Evolutionary conservation across 2,888 invertebrate genomes (phyloP).

Genomic region (Calliscelio sp.): DNA sequence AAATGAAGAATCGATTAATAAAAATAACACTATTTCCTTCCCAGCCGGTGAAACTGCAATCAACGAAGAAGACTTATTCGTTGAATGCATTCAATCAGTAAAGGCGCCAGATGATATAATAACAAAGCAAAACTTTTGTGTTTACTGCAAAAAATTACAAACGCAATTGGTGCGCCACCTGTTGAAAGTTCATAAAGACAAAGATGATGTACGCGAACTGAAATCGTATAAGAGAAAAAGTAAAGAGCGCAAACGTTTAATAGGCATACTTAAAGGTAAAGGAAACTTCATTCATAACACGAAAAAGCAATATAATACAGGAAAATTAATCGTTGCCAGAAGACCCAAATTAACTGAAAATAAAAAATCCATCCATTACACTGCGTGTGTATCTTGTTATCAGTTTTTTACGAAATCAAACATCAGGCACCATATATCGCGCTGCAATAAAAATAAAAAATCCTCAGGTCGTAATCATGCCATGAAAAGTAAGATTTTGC

Average conservation of each 20-base stretch:
- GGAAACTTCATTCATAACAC: slow-evolving; percentile 74
- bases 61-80: not conserved
- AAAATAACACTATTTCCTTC: no score
- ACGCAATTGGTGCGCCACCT: slow-evolving; percentile 37
- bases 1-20: no score
- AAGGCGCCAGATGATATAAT: slow-evolving; percentile 1
- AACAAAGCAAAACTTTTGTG: slow-evolving; percentile 36
- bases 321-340: slow-evolving; percentile 71
- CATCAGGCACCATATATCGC: slow-evolving; percentile 59
- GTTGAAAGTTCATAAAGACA: slow-evolving; percentile 30
- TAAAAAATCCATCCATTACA: slow-evolving; percentile 22
- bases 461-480: slow-evolving; percentile 1
- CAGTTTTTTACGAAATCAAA: slow-evolving; percentile 69
- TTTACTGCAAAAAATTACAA: slow-evolving; percentile 39
- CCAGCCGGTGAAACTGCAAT: no score
- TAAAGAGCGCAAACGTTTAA: not conserved
- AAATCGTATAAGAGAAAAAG: not conserved
- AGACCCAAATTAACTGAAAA: slow-evolving; percentile 62
- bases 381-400: slow-evolving; percentile 67
- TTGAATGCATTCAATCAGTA: slow-evolving; percentile 13
- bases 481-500: not conserved
- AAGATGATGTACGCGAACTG: slow-evolving; percentile 32
- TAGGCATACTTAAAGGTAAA: slow-evolving; percentile 36
- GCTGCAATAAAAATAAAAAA: slow-evolving; percentile 15
- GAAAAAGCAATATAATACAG: slow-evolving; percentile 64